Evolutionary conservation across 92 coral and sea anemone species (phyloP), one percentile per base, ranked within the genome.

Genomic region (Chrysogorgia sp.): DNA sequence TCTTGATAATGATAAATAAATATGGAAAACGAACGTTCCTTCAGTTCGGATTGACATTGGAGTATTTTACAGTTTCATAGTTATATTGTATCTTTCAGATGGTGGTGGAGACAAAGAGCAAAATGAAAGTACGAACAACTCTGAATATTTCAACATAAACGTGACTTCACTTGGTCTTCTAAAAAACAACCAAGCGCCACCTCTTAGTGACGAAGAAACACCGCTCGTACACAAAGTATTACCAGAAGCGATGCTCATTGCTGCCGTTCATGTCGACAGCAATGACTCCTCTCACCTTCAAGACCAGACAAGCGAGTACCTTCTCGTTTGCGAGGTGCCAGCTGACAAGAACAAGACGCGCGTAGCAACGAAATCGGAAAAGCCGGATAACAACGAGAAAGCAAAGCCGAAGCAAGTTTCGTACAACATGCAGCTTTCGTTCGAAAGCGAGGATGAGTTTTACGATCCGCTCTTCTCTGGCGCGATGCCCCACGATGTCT

Each of bases 181-280:
- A 5, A 74, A 69, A 37, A 83, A 83, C 32, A 75, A 78, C 53
- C 87, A 77, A 33, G 91, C 83, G 15, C 91, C 67, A 58, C n/a
- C n/a, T 69, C 81, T 61, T 61, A 87, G 26, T 53, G 66, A 28
- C 64, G 76, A 24, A n/a, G 82, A 76, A 33, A 28, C 77, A 52
- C 65, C 64, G 0, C 15, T 48, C 37, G 62, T 83, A 8, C 84
- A 83, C 50, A 63, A 76, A 0, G 35, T 40, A 43, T 58, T 74
- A 31, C 89, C 89, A 74, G 85, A 85, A 68, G 88, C 96, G 30
- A 88, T 90, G 66, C 72, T 90, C 10, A 82, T 90, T 48, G 88
- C 86, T 40, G 91, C 92, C 10, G 37, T 87, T 10, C 57, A 74
- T 40, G 58, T 63, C 1, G 35, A 63, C 19, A 70, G 63, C n/a